Base-by-base conservation (phyloP, 1,140 invertebrate species). In the Apis laboriosa region DNA sequence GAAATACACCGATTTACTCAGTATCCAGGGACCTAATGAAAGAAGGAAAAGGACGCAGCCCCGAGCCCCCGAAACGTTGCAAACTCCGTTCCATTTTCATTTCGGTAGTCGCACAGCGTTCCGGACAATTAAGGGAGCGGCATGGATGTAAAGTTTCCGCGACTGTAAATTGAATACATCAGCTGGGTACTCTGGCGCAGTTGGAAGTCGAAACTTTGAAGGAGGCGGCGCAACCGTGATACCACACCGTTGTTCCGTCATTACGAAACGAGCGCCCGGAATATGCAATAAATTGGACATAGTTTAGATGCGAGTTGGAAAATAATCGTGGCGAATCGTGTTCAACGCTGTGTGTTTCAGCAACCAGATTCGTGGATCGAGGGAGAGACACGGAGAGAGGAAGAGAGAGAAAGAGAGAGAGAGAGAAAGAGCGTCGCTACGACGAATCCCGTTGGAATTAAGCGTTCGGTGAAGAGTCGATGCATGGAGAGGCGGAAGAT, bases 361-460 rank as follows among this genome's bases (percentile, higher is more conserved):
- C 34, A 7, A 43, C 34, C 34, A 7, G 34, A 43, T 43, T 43
- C 34, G 34, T 34, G 34, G 5, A 34, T 34, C 34, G 34, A 7
- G 34, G 34, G 2, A 43, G 28, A 34, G 2, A 34, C 28, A 34
- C 28, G 56, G 64, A 2, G 3, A 34, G 34, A 34, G 34, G 0
- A 3, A 2, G 34, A 34, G 34, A 34, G 28, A 34, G 4, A 43
- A 3, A 5, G 4, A 43, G 34, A 43, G 4, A 43, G 49, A 43
- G 12, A 34, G 63, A 12, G 53, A 70, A 24, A 34, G 49, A 28
- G 64, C 1, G 28, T 34, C 43, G 34, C 55, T 60, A 51, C n/a
- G 1, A 19, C 55, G 60, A 61, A 79, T 55, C 77, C 77, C 24
- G 49, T 34, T 70, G 64, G 64, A 78, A 78, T 70, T 55, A 67